phyloP scores from a whole-genome alignment of 2,888 invertebrate species.

The Dynastes grantii region DNA sequence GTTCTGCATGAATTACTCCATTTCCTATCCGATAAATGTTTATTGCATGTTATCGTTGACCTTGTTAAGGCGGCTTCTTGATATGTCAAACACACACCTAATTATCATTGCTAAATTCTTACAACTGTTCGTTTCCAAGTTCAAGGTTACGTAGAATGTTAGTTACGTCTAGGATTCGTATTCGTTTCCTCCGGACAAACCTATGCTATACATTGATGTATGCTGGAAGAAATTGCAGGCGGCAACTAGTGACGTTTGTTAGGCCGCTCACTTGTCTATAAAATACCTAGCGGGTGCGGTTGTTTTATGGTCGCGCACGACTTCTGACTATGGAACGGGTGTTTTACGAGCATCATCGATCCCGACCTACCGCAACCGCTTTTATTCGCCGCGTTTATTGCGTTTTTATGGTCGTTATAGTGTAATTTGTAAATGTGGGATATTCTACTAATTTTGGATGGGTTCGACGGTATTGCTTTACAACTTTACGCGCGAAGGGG shows the following conservation, averaged over 20 bases:
- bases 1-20: no score
- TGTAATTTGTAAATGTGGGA: conserved; percentile 69
- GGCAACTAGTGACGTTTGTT: conserved; percentile 63
- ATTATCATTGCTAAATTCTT: background rate
- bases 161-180: background rate
- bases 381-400: conserved; percentile 70
- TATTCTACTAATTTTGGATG: conserved; percentile 69
- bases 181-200: background rate
- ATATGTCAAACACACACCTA: conserved; percentile 4
- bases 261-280: conserved; percentile 64
- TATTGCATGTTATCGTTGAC: no score
- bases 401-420: conserved; percentile 69
- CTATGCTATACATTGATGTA: background rate
- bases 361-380: conserved; percentile 69
- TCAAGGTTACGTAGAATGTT: conserved; percentile 18
- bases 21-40: no score
- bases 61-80: background rate
- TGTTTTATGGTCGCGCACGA: conserved; percentile 66
- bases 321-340: conserved; percentile 67
- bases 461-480: conserved; percentile 65
- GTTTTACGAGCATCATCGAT: conserved; percentile 67
- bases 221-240: conserved; percentile 60
- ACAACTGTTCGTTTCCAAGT: conserved; percentile 1
- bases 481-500: conserved; percentile 60
- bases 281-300: conserved; percentile 64